phyloP scores from a whole-genome alignment of 2,888 invertebrate species.

The Aricia artaxerxes region DNA sequence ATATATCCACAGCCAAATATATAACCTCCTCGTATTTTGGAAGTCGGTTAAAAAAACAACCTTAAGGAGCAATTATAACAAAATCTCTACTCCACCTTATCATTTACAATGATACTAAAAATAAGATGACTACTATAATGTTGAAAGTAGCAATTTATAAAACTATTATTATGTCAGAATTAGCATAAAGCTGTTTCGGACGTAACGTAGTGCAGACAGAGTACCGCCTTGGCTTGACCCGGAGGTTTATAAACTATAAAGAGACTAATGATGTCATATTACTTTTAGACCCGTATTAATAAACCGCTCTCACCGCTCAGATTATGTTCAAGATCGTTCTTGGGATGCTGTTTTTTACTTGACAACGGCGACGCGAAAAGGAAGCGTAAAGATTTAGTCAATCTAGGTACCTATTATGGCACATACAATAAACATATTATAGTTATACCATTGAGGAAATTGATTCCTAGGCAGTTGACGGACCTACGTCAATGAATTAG shows the following conservation, averaged over 20 bases:
- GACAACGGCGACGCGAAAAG: too few species aligned
- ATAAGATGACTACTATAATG: neutral
- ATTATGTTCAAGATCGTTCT: neutral
- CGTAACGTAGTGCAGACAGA: neutral
- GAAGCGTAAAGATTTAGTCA: too few species aligned
- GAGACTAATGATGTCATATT: conserved; percentile 9
- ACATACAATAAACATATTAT: too few species aligned
- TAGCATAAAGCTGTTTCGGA: neutral
- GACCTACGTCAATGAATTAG: too few species aligned
- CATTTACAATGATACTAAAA: neutral
- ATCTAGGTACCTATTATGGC: too few species aligned
- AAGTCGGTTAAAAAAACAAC: neutral
- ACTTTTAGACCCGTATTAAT: neutral
- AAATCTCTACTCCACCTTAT: neutral
- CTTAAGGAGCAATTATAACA: neutral
- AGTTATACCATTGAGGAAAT: too few species aligned
- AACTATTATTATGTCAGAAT: neutral
- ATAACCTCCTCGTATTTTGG: too few species aligned
- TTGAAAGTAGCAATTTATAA: neutral
- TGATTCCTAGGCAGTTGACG: too few species aligned
- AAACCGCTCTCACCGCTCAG: neutral
- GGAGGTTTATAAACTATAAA: neutral
- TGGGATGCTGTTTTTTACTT: neutral
- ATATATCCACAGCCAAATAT: too few species aligned
- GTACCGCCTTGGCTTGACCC: neutral